These are phyloP conservation scores for Pluvialis apricaria DNA, from an alignment of 2,113 vertebrate genomes.

Conservation along the genomic window DNA sequence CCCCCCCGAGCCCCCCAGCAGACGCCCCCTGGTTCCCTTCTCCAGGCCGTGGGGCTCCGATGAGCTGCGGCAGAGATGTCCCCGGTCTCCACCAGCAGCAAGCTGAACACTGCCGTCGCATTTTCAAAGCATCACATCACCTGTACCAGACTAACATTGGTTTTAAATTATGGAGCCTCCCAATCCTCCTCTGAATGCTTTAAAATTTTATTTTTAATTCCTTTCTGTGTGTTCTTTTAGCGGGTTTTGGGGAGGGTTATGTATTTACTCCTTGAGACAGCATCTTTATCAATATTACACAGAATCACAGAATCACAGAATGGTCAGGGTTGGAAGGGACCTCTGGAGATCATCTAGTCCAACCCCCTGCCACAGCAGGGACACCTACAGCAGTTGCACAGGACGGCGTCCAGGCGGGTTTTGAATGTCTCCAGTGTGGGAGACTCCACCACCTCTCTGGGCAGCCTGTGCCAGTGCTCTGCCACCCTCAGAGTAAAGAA, in stretches of 20 bases:
- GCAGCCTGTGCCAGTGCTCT: no score
- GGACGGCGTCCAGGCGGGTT: no score
- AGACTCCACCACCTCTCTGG: no score
- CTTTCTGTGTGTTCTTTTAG: neutral
- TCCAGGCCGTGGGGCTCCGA: neutral
- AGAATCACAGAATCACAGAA: no score
- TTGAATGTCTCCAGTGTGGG: no score
- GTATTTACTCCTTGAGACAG: neutral
- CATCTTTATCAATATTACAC: neutral
- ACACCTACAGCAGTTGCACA: no score
- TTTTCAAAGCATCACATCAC: neutral
- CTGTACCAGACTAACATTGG: neutral
- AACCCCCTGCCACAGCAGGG: no score
- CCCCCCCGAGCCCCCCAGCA: neutral
- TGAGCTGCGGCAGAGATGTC: neutral
- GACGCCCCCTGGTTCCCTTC: neutral
- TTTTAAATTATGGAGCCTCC: neutral
- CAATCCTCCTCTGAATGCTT: neutral
- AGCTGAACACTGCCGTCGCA: neutral
- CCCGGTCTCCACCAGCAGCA: neutral
- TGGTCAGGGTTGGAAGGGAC: no score
- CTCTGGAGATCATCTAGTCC: no score
- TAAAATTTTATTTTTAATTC: neutral
- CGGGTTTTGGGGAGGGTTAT: no score
- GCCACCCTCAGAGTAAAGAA: no score